Conservation (phyloP, 2,888 invertebrate species). For the Tipula unca region DNA sequence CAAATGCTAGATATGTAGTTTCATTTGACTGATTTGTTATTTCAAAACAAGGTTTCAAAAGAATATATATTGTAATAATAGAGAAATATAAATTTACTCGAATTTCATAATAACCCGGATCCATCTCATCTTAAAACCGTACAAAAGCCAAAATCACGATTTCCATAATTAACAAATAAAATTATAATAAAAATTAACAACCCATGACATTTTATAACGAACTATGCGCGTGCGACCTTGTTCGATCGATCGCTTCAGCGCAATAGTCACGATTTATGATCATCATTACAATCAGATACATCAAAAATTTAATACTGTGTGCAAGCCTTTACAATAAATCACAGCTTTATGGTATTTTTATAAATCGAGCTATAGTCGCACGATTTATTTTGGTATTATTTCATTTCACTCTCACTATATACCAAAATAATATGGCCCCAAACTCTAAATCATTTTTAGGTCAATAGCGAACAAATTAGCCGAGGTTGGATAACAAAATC, state of each 20-base stretch:
- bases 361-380: not conserved
- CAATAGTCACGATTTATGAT: not conserved
- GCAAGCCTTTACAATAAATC: not conserved
- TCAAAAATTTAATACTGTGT: not conserved
- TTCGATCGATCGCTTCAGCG: not conserved
- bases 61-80: too few relatives aligned
- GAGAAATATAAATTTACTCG: too few relatives aligned
- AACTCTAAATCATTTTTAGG: not conserved
- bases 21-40: too few relatives aligned
- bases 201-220: not conserved
- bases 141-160: not conserved
- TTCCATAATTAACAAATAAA: too few relatives aligned
- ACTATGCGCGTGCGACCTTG: not conserved
- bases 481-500: not conserved
- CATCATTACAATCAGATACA: not conserved
- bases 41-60: too few relatives aligned
- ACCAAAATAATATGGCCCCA: not conserved
- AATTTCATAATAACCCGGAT: not conserved
- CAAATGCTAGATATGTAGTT: too few relatives aligned
- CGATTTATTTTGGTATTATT: not conserved
- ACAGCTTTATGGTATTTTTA: not conserved
- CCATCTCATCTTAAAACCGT: not conserved
- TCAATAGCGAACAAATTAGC: not conserved
- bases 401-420: not conserved
- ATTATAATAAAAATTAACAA: not conserved